phyloP scores from a whole-genome alignment of 2,888 invertebrate genomes.

The Rhogogaster chlorosoma region DNA sequence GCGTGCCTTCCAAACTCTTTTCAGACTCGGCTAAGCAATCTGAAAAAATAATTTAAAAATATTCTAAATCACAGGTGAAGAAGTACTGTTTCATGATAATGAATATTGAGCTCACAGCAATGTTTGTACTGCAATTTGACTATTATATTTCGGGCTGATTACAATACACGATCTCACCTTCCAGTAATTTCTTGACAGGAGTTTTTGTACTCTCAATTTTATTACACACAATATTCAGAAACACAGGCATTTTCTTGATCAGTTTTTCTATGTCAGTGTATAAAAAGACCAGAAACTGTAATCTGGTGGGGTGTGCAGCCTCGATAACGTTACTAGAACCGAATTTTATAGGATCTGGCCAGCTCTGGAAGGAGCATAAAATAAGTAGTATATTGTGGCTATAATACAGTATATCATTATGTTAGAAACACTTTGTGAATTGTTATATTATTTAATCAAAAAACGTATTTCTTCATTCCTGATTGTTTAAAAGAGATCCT shows the following conservation, averaged over 20 bases:
- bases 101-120: not conserved
- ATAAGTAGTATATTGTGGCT: slow-evolving; percentile 39
- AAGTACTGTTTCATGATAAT: not conserved
- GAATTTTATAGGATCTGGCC: slow-evolving; percentile 64
- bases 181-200: slow-evolving; percentile 63
- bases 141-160: not conserved
- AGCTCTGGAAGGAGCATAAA: slow-evolving; percentile 59
- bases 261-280: slow-evolving; percentile 76
- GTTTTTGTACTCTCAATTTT: slow-evolving; percentile 65
- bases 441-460: slow-evolving; percentile 6
- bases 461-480: not conserved
- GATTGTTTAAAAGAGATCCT: not conserved
- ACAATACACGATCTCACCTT: slow-evolving; percentile 63
- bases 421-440: slow-evolving; percentile 24
- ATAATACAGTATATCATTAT: slow-evolving; percentile 26
- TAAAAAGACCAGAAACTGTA: slow-evolving; percentile 75
- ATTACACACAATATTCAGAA: slow-evolving; percentile 65
- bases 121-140: not conserved
- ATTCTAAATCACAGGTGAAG: not conserved
- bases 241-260: slow-evolving; percentile 67
- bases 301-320: slow-evolving; percentile 55
- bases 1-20: slow-evolving; percentile 53
- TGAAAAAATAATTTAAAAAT: slow-evolving; percentile 48
- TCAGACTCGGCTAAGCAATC: slow-evolving; percentile 63
- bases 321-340: slow-evolving; percentile 65